These are phyloP conservation scores for Cancer borealis DNA, from an alignment of 2,888 invertebrate genomes.

Conservation along the genomic window DNA sequence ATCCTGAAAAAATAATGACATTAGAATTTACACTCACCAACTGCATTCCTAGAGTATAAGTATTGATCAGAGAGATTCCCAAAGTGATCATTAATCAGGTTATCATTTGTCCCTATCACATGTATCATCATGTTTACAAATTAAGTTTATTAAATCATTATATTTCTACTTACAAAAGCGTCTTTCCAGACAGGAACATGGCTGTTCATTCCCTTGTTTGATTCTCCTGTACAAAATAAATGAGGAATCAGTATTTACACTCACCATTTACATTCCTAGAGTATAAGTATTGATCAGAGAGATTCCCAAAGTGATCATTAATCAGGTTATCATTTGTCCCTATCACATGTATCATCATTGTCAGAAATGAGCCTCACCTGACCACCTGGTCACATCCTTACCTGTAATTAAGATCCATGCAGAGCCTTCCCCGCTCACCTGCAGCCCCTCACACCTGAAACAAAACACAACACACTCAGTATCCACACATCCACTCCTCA, in stretches of 20 bases:
- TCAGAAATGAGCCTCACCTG: not conserved
- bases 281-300: not conserved
- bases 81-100: too few species aligned
- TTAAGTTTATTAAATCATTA: not conserved
- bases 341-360: constrained; percentile 24
- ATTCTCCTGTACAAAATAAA: not conserved
- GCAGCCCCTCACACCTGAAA: too few species aligned
- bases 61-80: too few species aligned
- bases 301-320: not conserved
- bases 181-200: not conserved
- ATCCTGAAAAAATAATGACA: not conserved
- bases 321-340: not conserved
- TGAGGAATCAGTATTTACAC: not conserved
- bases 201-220: not conserved
- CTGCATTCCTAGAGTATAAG: too few species aligned
- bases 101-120: too few species aligned
- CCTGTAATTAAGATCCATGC: too few species aligned
- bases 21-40: too few species aligned
- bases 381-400: too few species aligned
- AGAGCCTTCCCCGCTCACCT: too few species aligned
- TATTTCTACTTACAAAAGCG: not conserved
- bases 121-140: too few species aligned
- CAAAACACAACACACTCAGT: too few species aligned
- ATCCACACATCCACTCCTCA: too few species aligned
- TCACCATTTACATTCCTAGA: not conserved